phyloP scores from a whole-genome alignment of 37 sponge, comb jelly and placozoan genomes.

The Agelas oroides region DNA sequence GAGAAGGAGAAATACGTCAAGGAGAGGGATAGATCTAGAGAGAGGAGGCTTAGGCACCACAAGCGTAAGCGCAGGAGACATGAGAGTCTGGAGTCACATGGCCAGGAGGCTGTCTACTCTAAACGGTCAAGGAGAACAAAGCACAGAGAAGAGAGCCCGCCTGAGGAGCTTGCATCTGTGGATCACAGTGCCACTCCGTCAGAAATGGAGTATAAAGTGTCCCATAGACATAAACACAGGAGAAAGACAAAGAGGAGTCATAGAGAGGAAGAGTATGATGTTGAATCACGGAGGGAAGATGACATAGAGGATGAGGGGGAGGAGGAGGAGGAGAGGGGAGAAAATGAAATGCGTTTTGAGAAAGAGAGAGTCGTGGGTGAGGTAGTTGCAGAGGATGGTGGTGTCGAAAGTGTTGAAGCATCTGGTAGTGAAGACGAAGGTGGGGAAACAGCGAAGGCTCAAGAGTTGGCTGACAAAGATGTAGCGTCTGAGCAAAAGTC shows the following conservation, averaged over 20 bases:
- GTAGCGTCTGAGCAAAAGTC: background rate
- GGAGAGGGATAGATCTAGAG: background rate
- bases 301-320: background rate
- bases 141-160: background rate
- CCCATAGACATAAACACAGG: constrained; percentile 7
- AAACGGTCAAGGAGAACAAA: too few relatives aligned
- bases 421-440: background rate
- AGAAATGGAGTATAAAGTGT: background rate
- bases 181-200: background rate
- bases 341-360: background rate
- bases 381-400: background rate
- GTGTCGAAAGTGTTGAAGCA: background rate
- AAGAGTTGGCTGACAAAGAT: background rate
- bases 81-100: background rate
- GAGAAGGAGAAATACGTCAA: background rate
- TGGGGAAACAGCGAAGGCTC: background rate
- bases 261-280: background rate
- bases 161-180: background rate
- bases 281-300: background rate
- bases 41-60: background rate
- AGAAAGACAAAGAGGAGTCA: background rate
- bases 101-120: background rate
- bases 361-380: background rate
- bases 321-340: background rate
- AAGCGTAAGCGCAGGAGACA: constrained; percentile 31